Evolutionary conservation across 2,113 vertebrate species (phyloP), one percentile per base, ranked within the genome.

Genomic region (Dromiciops gliroides): DNA sequence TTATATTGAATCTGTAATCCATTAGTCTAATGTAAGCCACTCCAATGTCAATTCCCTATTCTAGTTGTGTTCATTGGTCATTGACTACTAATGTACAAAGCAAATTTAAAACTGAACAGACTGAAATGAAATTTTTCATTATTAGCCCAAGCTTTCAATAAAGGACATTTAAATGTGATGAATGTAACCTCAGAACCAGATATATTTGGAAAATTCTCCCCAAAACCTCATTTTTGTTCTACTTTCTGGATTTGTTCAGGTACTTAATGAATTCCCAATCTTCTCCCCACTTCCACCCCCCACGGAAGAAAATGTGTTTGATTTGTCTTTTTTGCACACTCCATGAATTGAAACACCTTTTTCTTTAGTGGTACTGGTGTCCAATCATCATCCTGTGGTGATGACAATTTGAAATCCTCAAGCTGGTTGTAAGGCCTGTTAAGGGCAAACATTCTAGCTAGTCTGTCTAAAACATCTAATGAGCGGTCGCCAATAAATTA

Each of bases 21-120:
- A 52, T n/a, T 6, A 51, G 49, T 56, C 31, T 0, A 28, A 47
- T 37, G 1, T 37, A 67, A 0, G 48, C 9, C 11, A 37, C 60
- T 28, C 44, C 44, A 48, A 11, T 7, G 11, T 94, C 0, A 90
- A 94, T 0, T 47, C 3, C 14, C 0, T 19, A 7, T 22, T 48
- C 88, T 5, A 48, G 47, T 50, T 31, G n/a, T 83, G 26, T 31
- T 53, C 16, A 2, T 10, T 89, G 90, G 3, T 92, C 50, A 25
- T 10, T 44, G 9, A n/a, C 50, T 91, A 92, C 31, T 44, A 24
- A 8, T 0, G 8, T 60, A 89, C 0, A 91, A 94, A 92, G 0
- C 0, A 2, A 2, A 16, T 3, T 28, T 25, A 48, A 95, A 22
- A 47, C 89, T 0, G 92, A 48, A 75, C 2, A 44, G 53, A 88